Evolutionary conservation across 1,140 invertebrate species (phyloP).

Genomic region (Onthophagus taurus): DNA sequence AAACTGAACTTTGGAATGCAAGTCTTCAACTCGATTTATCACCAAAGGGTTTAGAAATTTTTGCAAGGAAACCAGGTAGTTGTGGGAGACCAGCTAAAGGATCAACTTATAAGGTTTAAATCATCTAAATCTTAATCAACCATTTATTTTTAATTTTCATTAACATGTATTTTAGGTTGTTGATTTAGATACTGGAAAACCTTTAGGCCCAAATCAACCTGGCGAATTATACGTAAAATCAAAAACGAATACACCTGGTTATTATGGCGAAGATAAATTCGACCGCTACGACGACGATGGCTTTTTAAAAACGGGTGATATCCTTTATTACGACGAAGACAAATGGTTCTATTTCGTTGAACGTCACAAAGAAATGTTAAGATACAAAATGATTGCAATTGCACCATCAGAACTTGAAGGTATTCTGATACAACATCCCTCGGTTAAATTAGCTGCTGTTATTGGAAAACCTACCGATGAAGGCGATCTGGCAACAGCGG

Average conservation of each 20-base stretch:
- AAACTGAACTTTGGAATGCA: not conserved
- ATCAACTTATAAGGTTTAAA: not conserved
- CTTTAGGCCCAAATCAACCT: constrained; percentile 18
- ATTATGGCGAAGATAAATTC: constrained; percentile 37
- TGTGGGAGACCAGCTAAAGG: not conserved
- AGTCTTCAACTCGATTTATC: not conserved
- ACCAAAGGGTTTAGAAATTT: too few relatives aligned
- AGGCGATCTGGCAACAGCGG: constrained; percentile 55
- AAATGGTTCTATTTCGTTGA: constrained; percentile 55
- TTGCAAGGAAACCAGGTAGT: not conserved
- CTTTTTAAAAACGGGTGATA: constrained; percentile 57
- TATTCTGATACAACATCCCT: constrained; percentile 50
- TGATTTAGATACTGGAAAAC: constrained; percentile 16
- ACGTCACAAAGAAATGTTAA: constrained; percentile 63
- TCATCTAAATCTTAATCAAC: too few relatives aligned
- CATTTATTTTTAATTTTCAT: too few relatives aligned
- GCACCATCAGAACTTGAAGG: constrained; percentile 49
- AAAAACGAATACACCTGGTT: constrained; percentile 15
- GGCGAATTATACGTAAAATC: constrained; percentile 21
- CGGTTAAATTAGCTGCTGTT: constrained; percentile 55
- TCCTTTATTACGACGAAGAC: constrained; percentile 56
- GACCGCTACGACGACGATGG: constrained; percentile 51
- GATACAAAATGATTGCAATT: constrained; percentile 48
- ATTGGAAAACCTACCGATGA: constrained; percentile 51
- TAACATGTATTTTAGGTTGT: constrained; percentile 9